Base-by-base conservation (phyloP, 1,140 invertebrate species). In the Ceratosolen solmsi region DNA sequence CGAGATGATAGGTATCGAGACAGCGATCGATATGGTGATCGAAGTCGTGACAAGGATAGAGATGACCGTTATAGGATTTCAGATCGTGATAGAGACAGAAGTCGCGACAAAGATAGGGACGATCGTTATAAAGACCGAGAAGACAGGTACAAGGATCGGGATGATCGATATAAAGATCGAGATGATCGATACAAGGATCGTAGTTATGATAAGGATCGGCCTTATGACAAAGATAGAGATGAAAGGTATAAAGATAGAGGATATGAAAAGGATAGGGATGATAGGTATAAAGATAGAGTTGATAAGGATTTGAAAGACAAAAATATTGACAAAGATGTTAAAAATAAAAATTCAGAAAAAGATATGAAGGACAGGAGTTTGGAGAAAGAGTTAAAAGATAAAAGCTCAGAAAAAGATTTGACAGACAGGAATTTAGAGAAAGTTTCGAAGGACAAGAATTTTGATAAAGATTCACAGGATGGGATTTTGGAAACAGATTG, bases 161-260 rank as follows among this genome's bases (percentile, higher is more conserved):
- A 74, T 9, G 72, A 75, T 25, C 22, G 79, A 2, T n/a, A 74
- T 25, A 81, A 75, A 17, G 79, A 81, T 76, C 30, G 79, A 9
- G 81, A 82, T n/a, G 81, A 82, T 15, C 36, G 81, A 27, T 22
- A 78, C 13, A 77, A 77, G 60, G 73, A 78, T 71, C 27, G 74
- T n/a, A 74, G 79, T 41, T 65, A 77, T 25, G 36, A 82, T 41
- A 79, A 82, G 73, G 81, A 82, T 33, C 46, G 70, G n/a, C 30
- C 2, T 33, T 46, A 82, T 51, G 75, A 79, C 9, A 82, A 79
- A 49, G 81, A 82, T 63, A 60, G 71, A 25, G 38, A 74, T 51
- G 79, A 80, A 25, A 73, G 49, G 22, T 58, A 65, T 41, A 71
- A 73, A 36, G 79, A 80, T 36, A 60, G 65, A 63, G 30, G 58